These are phyloP conservation scores for Natator depressus DNA, from an alignment of 2,113 vertebrate genomes.

Conservation along the genomic window DNA sequence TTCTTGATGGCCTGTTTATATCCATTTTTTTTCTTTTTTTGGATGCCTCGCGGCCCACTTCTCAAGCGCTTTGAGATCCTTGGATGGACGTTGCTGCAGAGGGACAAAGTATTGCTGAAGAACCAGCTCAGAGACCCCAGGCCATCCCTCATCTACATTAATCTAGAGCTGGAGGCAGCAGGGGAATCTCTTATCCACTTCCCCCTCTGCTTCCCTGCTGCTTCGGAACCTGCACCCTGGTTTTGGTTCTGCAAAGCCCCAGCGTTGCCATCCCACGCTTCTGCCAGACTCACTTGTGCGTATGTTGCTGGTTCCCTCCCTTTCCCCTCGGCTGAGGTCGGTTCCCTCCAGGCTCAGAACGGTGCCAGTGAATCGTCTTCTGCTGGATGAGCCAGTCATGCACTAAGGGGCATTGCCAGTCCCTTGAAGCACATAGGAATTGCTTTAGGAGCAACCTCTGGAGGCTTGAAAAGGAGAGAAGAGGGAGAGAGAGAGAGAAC, in stretches of 20 bases:
- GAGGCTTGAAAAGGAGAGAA: background rate
- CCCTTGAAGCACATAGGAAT: rapidly evolving
- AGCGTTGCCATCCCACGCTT: background rate
- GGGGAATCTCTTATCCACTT: background rate
- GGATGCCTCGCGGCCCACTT: too few relatives aligned
- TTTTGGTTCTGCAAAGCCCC: background rate
- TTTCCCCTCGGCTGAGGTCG: background rate
- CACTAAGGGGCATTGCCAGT: background rate
- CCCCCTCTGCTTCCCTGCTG: too few relatives aligned
- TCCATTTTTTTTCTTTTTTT: too few relatives aligned
- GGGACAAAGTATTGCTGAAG: background rate
- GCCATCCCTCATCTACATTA: background rate
- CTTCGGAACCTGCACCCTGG: background rate
- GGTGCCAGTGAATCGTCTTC: background rate
- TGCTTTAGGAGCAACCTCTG: rapidly evolving
- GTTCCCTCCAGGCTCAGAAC: background rate
- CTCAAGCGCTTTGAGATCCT: background rate
- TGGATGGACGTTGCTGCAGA: background rate
- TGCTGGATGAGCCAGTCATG: background rate
- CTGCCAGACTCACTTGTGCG: too few relatives aligned
- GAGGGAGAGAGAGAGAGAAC: background rate
- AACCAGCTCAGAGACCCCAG: background rate
- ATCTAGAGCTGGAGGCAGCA: background rate
- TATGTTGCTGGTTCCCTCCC: background rate
- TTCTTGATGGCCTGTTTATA: too few relatives aligned